Percentiles rank a stretch among this genome's conserved stretches.
Conservation (phyloP, 1,140 invertebrate genomes). For the Probaryconus sp. region DNA sequence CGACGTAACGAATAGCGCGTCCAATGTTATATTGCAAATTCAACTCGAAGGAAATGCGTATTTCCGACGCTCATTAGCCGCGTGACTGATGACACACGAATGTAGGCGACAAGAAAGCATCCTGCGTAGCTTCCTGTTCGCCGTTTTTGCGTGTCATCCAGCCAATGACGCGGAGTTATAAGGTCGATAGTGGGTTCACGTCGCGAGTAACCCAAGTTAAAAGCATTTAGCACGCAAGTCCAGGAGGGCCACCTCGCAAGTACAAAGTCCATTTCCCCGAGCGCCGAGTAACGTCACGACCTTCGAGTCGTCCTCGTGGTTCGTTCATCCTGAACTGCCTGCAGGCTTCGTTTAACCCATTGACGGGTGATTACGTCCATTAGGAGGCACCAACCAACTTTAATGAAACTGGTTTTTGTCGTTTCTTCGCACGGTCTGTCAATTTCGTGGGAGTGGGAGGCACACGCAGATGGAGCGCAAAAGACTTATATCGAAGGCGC, state of each 20-base stretch:
- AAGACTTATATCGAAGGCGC: constrained; percentile 18
- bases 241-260: constrained; percentile 19
- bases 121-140: constrained; percentile 42
- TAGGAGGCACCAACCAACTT: constrained; percentile 59
- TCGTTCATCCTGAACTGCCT: constrained; percentile 35
- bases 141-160: constrained; percentile 33
- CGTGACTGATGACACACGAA: constrained; percentile 75
- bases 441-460: constrained; percentile 57
- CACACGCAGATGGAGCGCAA: constrained; percentile 36
- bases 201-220: constrained; percentile 31
- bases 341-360: constrained; percentile 57
- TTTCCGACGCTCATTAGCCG: constrained; percentile 74
- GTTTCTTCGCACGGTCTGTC: constrained; percentile 62
- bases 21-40: constrained; percentile 37
- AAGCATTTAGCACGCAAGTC: constrained; percentile 45
- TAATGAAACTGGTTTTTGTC: constrained; percentile 65
- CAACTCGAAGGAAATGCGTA: constrained; percentile 65
- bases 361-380: constrained; percentile 63
- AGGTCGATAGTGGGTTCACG: no score
- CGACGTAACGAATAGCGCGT: constrained; percentile 35
- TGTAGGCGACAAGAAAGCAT: constrained; percentile 70
- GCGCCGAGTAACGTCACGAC: constrained; percentile 25
- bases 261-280: constrained; percentile 7
- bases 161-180: constrained; percentile 21
- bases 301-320: constrained; percentile 46